Percentiles rank a stretch among this genome's conserved stretches.
phyloP scores from a whole-genome alignment of 2,113 vertebrate species.

The Aramus guarauna region DNA sequence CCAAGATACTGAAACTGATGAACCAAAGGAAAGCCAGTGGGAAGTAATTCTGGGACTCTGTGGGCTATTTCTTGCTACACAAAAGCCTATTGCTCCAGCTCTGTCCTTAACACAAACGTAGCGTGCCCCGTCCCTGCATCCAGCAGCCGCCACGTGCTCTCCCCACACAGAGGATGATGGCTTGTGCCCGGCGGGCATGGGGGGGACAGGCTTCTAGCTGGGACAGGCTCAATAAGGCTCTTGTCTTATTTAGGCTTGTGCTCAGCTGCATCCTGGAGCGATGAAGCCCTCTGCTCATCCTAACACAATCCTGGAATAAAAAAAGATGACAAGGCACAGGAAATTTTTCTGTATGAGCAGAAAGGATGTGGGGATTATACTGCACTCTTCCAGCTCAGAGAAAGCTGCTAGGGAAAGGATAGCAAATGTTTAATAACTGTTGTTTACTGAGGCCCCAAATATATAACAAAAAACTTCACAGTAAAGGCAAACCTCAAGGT shows the following conservation, averaged over 20 bases:
- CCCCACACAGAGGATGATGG: not conserved
- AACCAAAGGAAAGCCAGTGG: slow-evolving; percentile 8
- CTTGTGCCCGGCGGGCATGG: not conserved
- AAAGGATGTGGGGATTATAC: not conserved
- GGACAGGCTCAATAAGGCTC: not conserved
- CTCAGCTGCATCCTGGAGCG: not conserved
- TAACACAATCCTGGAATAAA: not conserved
- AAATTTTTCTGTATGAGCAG: not conserved
- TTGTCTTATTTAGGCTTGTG: slow-evolving; percentile 18
- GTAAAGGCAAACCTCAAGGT: not conserved
- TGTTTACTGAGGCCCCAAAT: not conserved
- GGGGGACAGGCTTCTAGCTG: not conserved
- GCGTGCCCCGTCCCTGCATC: not conserved
- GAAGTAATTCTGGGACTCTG: slow-evolving; percentile 26
- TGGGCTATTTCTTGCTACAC: slow-evolving; percentile 13
- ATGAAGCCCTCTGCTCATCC: not conserved
- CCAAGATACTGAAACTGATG: not conserved
- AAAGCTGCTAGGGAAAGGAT: not conserved
- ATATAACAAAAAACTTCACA: not conserved
- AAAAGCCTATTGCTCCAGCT: slow-evolving; percentile 40
- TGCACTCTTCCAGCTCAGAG: not conserved
- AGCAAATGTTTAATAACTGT: not conserved
- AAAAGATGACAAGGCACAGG: not conserved
- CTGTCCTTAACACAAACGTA: not conserved
- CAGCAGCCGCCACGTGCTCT: slow-evolving; percentile 37